Evolutionary conservation across 2,113 vertebrate species (phyloP).

Genomic region (Peromyscus leucopus): DNA sequence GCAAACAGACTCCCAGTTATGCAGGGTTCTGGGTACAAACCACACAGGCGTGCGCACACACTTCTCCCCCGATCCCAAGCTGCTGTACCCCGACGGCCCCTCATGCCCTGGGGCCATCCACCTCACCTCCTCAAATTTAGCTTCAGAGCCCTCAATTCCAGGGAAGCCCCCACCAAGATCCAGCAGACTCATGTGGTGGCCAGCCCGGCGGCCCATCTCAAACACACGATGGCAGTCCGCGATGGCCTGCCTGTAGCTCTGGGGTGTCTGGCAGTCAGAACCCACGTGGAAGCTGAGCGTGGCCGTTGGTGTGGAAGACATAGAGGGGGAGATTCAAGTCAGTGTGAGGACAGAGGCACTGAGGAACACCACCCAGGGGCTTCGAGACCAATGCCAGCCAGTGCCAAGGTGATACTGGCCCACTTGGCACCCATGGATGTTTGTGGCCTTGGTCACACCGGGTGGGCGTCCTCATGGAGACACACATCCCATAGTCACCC

Average conservation of each 20-base stretch:
- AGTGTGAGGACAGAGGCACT: neutral
- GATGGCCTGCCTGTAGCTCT: neutral
- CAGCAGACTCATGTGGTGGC: neutral
- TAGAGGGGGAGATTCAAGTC: neutral
- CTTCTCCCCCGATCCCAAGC: neutral
- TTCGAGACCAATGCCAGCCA: neutral
- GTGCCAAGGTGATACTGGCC: neutral
- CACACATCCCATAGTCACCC: neutral
- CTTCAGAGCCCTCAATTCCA: neutral
- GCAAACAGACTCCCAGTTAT: neutral
- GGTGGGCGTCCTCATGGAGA: neutral
- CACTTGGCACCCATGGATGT: neutral
- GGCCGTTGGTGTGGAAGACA: neutral
- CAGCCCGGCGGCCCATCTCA: neutral
- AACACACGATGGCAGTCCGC: neutral
- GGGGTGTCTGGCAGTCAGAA: neutral
- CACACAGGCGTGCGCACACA: neutral
- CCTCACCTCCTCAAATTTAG: slow-evolving; percentile 65
- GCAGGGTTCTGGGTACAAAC: neutral
- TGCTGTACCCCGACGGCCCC: neutral
- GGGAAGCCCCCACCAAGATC: neutral
- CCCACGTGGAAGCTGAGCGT: neutral
- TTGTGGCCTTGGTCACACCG: neutral
- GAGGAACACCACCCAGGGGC: neutral
- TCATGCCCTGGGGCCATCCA: neutral